Percentiles rank a stretch among this genome's conserved stretches.
Conservation (phyloP, 2,888 invertebrate genomes). For the Sphinx pinastri region DNA sequence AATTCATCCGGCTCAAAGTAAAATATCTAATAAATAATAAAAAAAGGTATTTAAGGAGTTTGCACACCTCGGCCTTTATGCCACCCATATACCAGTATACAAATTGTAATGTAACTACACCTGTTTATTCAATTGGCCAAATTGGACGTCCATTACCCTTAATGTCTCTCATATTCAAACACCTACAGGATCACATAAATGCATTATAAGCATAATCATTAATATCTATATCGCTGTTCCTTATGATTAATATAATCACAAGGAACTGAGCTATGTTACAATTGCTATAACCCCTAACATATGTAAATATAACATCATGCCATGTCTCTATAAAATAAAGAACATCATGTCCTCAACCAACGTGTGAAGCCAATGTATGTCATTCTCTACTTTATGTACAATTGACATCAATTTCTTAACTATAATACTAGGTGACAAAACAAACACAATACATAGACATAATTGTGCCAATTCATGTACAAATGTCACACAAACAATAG, state of each 20-base stretch:
- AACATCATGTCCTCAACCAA: background rate
- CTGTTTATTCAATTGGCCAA: background rate
- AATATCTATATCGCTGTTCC: background rate
- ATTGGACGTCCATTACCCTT: background rate
- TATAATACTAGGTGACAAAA: background rate
- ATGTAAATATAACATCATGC: conserved; percentile 1
- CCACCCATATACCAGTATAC: conserved; percentile 8
- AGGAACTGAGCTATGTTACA: background rate
- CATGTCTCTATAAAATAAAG: background rate
- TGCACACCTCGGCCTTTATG: conserved; percentile 23
- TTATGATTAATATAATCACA: conserved; percentile 15
- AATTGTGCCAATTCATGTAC: conserved; percentile 10
- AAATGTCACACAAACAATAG: background rate
- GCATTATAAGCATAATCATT: background rate
- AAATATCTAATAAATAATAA: background rate
- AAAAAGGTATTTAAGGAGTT: conserved; percentile 1
- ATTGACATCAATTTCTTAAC: background rate
- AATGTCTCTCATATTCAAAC: background rate
- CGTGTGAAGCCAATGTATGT: background rate
- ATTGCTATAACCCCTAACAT: background rate
- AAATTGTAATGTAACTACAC: background rate
- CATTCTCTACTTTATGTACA: conserved; percentile 15
- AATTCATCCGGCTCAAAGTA: background rate
- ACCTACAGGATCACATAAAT: background rate
- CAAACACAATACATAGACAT: background rate